Evolutionary conservation across 2,888 invertebrate genomes (phyloP).

Genomic region (Anthophora plumipes): DNA sequence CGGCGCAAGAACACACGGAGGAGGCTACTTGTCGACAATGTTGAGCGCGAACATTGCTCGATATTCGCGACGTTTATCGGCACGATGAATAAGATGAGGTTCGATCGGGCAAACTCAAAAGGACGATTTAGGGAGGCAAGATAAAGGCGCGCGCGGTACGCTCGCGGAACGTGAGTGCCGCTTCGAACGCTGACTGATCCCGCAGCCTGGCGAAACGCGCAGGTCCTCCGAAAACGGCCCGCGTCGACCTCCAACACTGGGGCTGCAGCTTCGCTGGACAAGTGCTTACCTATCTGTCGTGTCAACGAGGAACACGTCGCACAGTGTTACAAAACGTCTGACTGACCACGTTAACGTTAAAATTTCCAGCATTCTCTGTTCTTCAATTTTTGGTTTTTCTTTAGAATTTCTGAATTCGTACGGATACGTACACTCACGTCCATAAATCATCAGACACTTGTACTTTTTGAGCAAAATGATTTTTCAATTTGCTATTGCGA

Average conservation of each 20-base stretch:
- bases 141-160: conserved; percentile 71
- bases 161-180: conserved; percentile 73
- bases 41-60: conserved; percentile 34
- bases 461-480: conserved; percentile 13
- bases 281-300: conserved; percentile 54
- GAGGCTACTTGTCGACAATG: not conserved
- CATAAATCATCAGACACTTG: too few relatives aligned
- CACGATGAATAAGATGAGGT: conserved; percentile 49
- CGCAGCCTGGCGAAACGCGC: conserved; percentile 72
- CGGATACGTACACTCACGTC: too few relatives aligned
- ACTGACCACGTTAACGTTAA: too few relatives aligned
- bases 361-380: too few relatives aligned
- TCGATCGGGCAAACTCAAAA: conserved; percentile 49
- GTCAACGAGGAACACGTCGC: conserved; percentile 33
- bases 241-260: conserved; percentile 49
- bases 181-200: conserved; percentile 75
- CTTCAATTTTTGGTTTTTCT: too few relatives aligned
- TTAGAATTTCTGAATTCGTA: too few relatives aligned
- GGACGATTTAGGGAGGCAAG: conserved; percentile 60
- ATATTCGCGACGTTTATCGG: conserved; percentile 56
- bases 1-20: not conserved
- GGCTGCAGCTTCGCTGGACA: conserved; percentile 39
- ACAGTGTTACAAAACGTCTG: too few relatives aligned
- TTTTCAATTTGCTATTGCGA: too few relatives aligned
- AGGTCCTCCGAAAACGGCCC: conserved; percentile 70